These are phyloP conservation scores for Wasmannia auropunctata DNA, from an alignment of 1,140 invertebrate species.

Conservation along the genomic window DNA sequence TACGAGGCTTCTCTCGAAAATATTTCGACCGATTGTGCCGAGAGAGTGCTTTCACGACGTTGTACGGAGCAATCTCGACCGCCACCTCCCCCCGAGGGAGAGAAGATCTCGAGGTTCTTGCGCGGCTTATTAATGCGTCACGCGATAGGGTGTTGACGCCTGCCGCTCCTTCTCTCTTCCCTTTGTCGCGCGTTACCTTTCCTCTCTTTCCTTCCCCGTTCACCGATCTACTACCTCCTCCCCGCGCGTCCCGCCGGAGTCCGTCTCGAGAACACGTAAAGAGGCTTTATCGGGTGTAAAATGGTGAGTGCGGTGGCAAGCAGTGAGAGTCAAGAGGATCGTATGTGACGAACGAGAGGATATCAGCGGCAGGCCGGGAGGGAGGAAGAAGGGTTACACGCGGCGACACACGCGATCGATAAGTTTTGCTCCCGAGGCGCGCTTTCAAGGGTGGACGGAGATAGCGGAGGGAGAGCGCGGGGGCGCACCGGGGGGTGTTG, in stretches of 20 bases:
- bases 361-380: conserved; percentile 35
- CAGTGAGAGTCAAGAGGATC: conserved; percentile 59
- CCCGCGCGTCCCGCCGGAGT: conserved; percentile 14
- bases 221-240: neutral
- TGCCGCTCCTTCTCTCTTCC: neutral
- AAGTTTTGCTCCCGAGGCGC: conserved; percentile 49
- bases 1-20: conserved; percentile 74
- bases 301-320: conserved; percentile 55
- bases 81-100: neutral
- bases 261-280: conserved; percentile 62
- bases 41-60: conserved; percentile 47
- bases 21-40: conserved; percentile 75
- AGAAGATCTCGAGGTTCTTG: conserved; percentile 7
- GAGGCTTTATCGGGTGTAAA: conserved; percentile 75
- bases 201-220: neutral
- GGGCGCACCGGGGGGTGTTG: neutral
- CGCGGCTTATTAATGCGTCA: conserved; percentile 41
- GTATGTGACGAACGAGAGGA: conserved; percentile 53
- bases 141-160: conserved; percentile 48
- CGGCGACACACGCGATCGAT: conserved; percentile 66
- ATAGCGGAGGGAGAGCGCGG: neutral
- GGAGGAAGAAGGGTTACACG: conserved; percentile 55
- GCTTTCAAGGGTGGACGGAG: conserved; percentile 1
- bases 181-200: conserved; percentile 9
- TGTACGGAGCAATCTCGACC: conserved; percentile 25